Conservation (phyloP, 2,113 vertebrate genomes). For the Thamnaconus septentrionalis region DNA sequence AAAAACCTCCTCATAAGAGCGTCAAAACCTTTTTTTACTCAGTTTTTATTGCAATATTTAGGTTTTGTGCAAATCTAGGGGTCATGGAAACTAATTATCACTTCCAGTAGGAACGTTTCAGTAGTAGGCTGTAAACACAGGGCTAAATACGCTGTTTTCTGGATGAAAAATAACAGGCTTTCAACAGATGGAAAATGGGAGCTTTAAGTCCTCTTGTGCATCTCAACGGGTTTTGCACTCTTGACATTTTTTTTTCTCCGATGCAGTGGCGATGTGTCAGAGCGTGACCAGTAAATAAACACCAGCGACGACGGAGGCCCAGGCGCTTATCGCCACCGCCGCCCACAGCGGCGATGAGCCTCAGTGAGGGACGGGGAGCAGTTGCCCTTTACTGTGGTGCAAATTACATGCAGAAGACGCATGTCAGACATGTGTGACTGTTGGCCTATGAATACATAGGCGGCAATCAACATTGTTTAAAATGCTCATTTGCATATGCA, state of each 20-base stretch:
- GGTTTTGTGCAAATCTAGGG: too few species aligned
- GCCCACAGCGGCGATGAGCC: slow-evolving; percentile 60
- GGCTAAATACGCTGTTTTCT: too few species aligned
- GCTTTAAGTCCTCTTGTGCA: not conserved
- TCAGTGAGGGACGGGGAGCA: slow-evolving; percentile 37
- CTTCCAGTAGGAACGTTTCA: too few species aligned
- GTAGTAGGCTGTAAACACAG: too few species aligned
- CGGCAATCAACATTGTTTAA: slow-evolving; percentile 78
- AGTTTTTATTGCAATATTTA: too few species aligned
- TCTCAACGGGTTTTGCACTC: not conserved
- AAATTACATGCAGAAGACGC: slow-evolving; percentile 74
- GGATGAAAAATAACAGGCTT: too few species aligned
- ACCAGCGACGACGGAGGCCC: slow-evolving; percentile 29
- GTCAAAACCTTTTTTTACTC: too few species aligned
- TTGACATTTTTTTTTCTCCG: slow-evolving; percentile 6
- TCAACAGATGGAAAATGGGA: not conserved
- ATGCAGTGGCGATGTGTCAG: slow-evolving; percentile 15
- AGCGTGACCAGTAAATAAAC: slow-evolving; percentile 45
- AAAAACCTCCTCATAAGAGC: too few species aligned
- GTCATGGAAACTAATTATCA: too few species aligned
- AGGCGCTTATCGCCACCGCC: slow-evolving; percentile 34
- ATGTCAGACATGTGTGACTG: slow-evolving; percentile 78
- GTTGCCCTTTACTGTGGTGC: slow-evolving; percentile 71
- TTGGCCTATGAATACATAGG: slow-evolving; percentile 79
- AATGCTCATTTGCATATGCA: slow-evolving; percentile 80